Conservation (phyloP, 1,140 invertebrate species). For the Coboldia fuscipes region DNA sequence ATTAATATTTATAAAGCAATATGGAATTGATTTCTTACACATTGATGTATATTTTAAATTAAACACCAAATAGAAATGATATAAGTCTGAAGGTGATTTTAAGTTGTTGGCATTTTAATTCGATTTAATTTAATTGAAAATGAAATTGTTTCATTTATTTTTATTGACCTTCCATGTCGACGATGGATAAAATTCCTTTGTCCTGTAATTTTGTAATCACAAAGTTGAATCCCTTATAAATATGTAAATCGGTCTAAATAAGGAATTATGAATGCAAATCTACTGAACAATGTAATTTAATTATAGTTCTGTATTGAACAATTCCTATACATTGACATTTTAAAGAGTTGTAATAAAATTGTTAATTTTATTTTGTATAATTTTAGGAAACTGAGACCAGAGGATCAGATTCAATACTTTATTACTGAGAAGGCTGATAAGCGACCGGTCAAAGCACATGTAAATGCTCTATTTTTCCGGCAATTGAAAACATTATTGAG, state of each 20-base stretch:
- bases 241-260: not conserved
- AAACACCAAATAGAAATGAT: too few relatives aligned
- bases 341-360: not conserved
- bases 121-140: too few relatives aligned
- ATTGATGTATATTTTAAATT: too few relatives aligned
- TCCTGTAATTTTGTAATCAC: not conserved
- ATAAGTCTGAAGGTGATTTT: too few relatives aligned
- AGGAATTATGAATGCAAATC: not conserved
- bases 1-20: too few relatives aligned
- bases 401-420: conserved; percentile 52
- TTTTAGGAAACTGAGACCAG: conserved; percentile 21
- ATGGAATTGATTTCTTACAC: too few relatives aligned
- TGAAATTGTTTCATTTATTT: too few relatives aligned
- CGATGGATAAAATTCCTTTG: conserved; percentile 1
- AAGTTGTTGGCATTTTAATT: too few relatives aligned
- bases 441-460: conserved; percentile 54
- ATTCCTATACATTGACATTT: not conserved
- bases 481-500: conserved; percentile 53
- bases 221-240: not conserved
- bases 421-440: conserved; percentile 47
- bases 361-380: conserved; percentile 1
- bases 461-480: conserved; percentile 63
- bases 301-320: not conserved
- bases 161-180: too few relatives aligned
- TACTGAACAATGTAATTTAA: not conserved